These are phyloP conservation scores for Euwallacea similis DNA, from an alignment of 1,140 invertebrate genomes.

Conservation along the genomic window DNA sequence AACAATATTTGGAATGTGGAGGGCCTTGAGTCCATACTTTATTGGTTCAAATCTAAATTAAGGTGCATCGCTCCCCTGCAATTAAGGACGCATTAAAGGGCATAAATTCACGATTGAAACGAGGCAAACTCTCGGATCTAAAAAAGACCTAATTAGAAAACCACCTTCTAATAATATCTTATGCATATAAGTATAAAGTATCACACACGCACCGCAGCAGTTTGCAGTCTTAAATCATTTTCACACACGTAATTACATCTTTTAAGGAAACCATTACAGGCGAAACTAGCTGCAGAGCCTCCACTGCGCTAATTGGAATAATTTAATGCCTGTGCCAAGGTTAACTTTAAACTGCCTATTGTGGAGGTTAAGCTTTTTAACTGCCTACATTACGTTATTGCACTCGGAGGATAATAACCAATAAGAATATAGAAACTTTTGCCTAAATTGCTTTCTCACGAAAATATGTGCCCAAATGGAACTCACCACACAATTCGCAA, in stretches of 20 bases:
- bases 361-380: too few species aligned
- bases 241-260: constrained; percentile 23
- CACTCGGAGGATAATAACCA: too few species aligned
- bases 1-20: too few species aligned
- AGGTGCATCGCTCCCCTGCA: too few species aligned
- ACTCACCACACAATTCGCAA: constrained; percentile 1
- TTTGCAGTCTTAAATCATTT: constrained; percentile 22
- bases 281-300: constrained; percentile 18
- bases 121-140: neutral
- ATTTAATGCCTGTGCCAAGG: constrained; percentile 17
- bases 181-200: constrained; percentile 23
- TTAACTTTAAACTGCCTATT: neutral
- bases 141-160: constrained; percentile 18
- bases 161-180: constrained; percentile 16
- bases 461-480: neutral
- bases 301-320: constrained; percentile 25
- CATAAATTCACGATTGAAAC: too few species aligned
- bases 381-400: too few species aligned
- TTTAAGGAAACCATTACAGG: constrained; percentile 26
- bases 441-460: constrained; percentile 4
- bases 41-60: too few species aligned
- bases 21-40: too few species aligned
- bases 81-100: too few species aligned
- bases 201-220: constrained; percentile 16
- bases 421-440: too few species aligned